These are phyloP conservation scores for Leucopsar rothschildi DNA, from an alignment of 2,113 vertebrate genomes.

Conservation along the genomic window DNA sequence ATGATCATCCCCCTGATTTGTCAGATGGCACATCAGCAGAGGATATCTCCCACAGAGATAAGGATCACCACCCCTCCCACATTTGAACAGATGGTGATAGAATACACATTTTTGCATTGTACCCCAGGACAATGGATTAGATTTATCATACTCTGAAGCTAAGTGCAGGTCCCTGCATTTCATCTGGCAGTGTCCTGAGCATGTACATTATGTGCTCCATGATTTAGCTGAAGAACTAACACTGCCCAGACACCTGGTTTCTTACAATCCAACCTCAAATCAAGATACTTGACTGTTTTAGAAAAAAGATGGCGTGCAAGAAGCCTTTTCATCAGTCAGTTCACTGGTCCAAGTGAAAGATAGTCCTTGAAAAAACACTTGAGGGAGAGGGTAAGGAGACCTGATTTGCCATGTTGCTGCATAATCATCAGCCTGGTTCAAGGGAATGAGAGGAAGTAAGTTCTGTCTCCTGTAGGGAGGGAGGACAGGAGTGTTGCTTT, in stretches of 20 bases:
- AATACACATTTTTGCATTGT: too few species aligned
- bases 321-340: neutral
- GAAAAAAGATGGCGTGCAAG: neutral
- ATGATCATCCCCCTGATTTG: too few species aligned
- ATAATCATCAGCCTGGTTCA: fast-evolving
- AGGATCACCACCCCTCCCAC: too few species aligned
- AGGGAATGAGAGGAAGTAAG: neutral
- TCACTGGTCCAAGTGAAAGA: neutral
- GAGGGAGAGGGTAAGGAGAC: neutral
- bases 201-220: fast-evolving
- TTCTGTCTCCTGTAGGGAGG: neutral
- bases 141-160: neutral
- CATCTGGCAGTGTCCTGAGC: neutral
- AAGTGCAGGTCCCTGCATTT: neutral
- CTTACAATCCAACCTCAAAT: neutral
- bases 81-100: too few species aligned
- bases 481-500: neutral
- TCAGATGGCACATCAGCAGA: too few species aligned
- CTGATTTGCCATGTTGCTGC: neutral
- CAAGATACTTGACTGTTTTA: neutral
- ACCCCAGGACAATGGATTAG: neutral
- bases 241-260: fast-evolving
- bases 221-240: neutral
- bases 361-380: neutral
- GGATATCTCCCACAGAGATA: too few species aligned